These are phyloP conservation scores for Drosophila lacicola DNA, from an alignment of 2,888 invertebrate genomes.

Conservation along the genomic window DNA sequence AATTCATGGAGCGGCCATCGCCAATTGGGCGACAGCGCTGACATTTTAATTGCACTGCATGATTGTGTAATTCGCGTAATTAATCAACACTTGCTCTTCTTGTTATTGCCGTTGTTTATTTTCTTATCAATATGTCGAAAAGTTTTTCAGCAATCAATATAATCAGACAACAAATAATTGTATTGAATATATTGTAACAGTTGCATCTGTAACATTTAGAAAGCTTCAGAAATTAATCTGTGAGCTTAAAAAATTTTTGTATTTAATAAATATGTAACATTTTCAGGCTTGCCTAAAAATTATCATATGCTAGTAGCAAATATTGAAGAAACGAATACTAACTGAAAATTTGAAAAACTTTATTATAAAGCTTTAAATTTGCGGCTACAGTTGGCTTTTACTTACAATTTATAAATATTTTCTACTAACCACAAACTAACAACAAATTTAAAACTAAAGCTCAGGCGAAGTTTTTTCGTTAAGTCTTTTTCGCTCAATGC, in stretches of 20 bases:
- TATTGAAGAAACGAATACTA: too few relatives aligned
- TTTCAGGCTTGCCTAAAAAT: too few relatives aligned
- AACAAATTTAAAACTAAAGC: background rate
- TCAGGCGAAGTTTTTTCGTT: background rate
- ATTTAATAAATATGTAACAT: too few relatives aligned
- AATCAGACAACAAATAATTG: slow-evolving; percentile 1
- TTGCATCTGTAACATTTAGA: background rate
- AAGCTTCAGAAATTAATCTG: too few relatives aligned
- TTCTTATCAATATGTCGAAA: slow-evolving; percentile 46
- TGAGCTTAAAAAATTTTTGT: too few relatives aligned
- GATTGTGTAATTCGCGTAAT: slow-evolving; percentile 76
- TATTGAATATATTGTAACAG: background rate
- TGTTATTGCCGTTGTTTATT: slow-evolving; percentile 25
- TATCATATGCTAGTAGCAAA: too few relatives aligned
- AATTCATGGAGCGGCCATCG: slow-evolving; percentile 28
- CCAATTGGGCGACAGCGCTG: slow-evolving; percentile 54
- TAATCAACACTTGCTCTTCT: slow-evolving; percentile 63
- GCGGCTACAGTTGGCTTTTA: too few relatives aligned
- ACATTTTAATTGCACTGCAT: slow-evolving; percentile 78
- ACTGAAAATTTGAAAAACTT: too few relatives aligned
- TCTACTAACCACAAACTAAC: background rate
- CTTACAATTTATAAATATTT: background rate
- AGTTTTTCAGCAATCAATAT: slow-evolving; percentile 30
- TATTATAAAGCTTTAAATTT: background rate
- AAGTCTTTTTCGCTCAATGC: background rate